Evolutionary conservation across 2,888 invertebrate genomes (phyloP).

Genomic region (Cerastis leucographa): DNA sequence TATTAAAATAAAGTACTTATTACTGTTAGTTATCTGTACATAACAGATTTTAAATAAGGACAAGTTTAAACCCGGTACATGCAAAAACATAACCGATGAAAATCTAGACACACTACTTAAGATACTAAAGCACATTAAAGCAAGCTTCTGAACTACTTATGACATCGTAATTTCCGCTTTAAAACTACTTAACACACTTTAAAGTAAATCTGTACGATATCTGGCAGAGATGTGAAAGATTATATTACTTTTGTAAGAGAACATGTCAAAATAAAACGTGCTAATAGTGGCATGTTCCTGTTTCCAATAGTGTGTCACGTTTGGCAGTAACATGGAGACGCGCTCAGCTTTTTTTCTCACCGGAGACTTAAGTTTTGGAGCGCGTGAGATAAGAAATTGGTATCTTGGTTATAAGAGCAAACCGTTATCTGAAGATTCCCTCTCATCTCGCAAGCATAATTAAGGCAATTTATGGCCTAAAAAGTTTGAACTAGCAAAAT

Average conservation of each 20-base stretch:
- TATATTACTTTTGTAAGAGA: constrained; percentile 32
- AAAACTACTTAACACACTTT: constrained; percentile 46
- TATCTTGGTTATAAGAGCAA: too few relatives aligned
- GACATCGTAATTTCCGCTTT: constrained; percentile 36
- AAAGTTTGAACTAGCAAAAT: background rate
- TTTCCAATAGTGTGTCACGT: constrained; percentile 49
- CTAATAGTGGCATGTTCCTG: constrained; percentile 56
- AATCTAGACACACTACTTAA: constrained; percentile 11
- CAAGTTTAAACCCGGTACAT: constrained; percentile 6
- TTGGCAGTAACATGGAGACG: background rate
- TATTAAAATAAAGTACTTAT: background rate
- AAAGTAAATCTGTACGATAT: constrained; percentile 25
- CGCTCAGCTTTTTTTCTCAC: background rate
- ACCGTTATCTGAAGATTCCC: background rate
- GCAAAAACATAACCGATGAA: background rate
- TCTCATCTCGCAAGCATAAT: background rate
- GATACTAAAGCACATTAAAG: constrained; percentile 8
- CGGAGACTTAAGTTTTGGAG: background rate
- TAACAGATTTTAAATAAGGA: background rate
- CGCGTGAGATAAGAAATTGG: background rate
- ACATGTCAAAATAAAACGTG: constrained; percentile 62
- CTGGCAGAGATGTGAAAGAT: constrained; percentile 46
- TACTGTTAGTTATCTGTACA: too few relatives aligned
- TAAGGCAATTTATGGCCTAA: background rate
- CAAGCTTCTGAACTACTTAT: constrained; percentile 41